These are phyloP conservation scores for Sipunculus nudus DNA, from an alignment of 2,888 invertebrate genomes.

Conservation along the genomic window DNA sequence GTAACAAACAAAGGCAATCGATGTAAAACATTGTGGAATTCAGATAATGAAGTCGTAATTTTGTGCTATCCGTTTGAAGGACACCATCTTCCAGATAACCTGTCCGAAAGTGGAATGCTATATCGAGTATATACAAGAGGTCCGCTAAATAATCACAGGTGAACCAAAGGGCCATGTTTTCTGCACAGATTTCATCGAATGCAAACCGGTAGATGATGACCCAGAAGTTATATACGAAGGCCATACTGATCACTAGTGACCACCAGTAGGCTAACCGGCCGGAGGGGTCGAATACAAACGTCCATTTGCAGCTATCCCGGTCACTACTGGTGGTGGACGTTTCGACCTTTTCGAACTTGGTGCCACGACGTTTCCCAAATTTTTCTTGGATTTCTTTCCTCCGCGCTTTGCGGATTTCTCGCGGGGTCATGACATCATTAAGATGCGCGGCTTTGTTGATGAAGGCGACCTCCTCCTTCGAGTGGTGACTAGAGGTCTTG, in stretches of 20 bases:
- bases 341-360: constrained; percentile 41
- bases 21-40: constrained; percentile 98
- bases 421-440: constrained; percentile 67
- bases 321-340: constrained; percentile 69
- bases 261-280: constrained; percentile 77
- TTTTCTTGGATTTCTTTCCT: constrained; percentile 66
- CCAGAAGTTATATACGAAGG: constrained; percentile 65
- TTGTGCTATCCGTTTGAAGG: constrained; percentile 92
- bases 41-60: constrained; percentile 95
- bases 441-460: constrained; percentile 73
- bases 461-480: constrained; percentile 72
- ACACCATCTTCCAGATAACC: constrained; percentile 98
- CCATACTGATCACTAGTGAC: constrained; percentile 64
- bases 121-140: constrained; percentile 94
- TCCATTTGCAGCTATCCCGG: constrained; percentile 74
- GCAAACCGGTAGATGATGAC: constrained; percentile 77
- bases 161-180: constrained; percentile 94
- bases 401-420: constrained; percentile 68
- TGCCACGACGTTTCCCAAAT: constrained; percentile 54
- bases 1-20: constrained; percentile 96
- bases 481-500: constrained; percentile 75
- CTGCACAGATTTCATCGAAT: constrained; percentile 90
- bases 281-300: constrained; percentile 98
- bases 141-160: constrained; percentile 96
- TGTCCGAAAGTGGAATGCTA: constrained; percentile 96